A percentile compares a stretch with the other conserved stretches of the same genome.
Evolutionary conservation across 2,797 vertebrate genomes (phyloP).

Genomic region (Tragelaphus eurycerus): DNA sequence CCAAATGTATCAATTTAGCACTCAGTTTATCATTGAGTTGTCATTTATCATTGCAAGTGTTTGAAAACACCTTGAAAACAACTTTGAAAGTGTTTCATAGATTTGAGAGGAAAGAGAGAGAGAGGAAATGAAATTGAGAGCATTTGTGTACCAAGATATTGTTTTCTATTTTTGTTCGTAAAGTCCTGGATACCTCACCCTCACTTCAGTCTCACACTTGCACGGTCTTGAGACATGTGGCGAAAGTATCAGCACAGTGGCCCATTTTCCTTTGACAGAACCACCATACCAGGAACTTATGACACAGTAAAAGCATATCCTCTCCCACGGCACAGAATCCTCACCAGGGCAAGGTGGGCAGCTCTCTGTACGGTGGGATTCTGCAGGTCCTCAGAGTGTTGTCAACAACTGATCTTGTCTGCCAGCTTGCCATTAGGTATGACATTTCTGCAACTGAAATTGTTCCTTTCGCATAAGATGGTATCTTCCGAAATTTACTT

Average conservation of each 20-base stretch:
- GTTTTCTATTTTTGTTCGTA: neutral
- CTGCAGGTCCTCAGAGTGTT: neutral
- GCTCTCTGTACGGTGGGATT: neutral
- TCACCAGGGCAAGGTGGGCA: accelerated
- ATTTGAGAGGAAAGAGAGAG: neutral
- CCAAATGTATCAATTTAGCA: neutral
- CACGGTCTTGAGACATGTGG: neutral
- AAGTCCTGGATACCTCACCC: neutral
- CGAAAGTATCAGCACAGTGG: neutral
- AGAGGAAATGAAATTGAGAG: neutral
- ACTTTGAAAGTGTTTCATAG: neutral
- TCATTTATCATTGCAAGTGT: neutral
- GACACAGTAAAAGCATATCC: neutral
- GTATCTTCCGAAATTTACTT: neutral
- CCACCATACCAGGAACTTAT: neutral
- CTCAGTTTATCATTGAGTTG: neutral
- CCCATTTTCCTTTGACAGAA: neutral
- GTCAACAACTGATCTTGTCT: neutral
- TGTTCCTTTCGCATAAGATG: neutral
- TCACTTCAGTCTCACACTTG: neutral
- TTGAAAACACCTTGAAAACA: neutral
- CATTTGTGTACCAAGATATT: neutral
- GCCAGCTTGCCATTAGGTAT: neutral
- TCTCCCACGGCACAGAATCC: too few relatives aligned
- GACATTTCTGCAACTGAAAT: neutral